Conservation (phyloP, 1,140 invertebrate genomes). For the Orchestia grillus region DNA sequence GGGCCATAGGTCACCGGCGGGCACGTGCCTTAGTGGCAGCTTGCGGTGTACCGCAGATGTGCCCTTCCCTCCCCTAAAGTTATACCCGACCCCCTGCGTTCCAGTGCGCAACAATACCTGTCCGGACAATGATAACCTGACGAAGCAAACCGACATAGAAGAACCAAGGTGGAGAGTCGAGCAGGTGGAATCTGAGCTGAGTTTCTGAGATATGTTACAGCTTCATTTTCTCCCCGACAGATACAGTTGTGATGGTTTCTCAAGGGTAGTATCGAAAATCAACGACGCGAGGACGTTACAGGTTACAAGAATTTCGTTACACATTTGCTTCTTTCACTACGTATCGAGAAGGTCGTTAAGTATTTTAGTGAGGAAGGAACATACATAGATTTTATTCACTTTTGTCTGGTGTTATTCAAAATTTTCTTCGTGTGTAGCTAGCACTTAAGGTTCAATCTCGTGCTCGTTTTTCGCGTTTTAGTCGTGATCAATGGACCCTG, state of each 20-base stretch:
- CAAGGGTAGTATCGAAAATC: not conserved
- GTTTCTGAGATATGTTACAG: not conserved
- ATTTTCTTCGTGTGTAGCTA: not conserved
- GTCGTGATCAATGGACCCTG: not conserved
- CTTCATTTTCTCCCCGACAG: not conserved
- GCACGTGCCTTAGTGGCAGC: conserved; percentile 47
- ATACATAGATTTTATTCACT: not conserved
- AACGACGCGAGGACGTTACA: not conserved
- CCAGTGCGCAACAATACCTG: not conserved
- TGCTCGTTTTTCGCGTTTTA: not conserved
- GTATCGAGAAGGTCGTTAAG: not conserved
- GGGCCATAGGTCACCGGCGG: conserved; percentile 43
- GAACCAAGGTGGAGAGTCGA: not conserved
- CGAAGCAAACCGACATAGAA: not conserved
- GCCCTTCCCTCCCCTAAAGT: conserved; percentile 14
- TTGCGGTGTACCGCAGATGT: conserved; percentile 34
- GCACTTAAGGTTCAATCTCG: not conserved
- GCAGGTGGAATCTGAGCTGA: not conserved
- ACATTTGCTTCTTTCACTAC: not conserved
- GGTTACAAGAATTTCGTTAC: not conserved
- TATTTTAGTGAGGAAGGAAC: not conserved
- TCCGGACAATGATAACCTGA: conserved; percentile 5
- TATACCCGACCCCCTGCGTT: conserved; percentile 29
- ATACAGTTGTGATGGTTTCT: not conserved
- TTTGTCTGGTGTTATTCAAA: not conserved